Conservation (phyloP, 2,113 vertebrate genomes). For the Strix aluco region DNA sequence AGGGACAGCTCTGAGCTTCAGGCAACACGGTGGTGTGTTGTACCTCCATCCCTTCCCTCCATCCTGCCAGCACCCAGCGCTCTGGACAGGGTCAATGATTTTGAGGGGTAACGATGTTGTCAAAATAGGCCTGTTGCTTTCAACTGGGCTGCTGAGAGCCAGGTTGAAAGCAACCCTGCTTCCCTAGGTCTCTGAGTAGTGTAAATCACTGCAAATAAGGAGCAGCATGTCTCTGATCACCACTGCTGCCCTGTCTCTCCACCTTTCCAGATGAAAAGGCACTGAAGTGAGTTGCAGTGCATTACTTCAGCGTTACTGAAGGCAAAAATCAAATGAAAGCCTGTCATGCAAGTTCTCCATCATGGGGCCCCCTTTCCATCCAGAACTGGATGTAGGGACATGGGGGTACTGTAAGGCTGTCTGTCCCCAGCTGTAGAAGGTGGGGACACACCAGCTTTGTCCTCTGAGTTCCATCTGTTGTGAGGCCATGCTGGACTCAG, state of each 20-base stretch:
- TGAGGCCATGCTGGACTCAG: rapidly evolving
- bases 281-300: rapidly evolving
- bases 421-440: background rate
- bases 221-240: background rate
- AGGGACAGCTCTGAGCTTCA: background rate
- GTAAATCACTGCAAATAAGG: background rate
- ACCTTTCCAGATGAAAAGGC: background rate
- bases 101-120: too few species aligned
- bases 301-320: rapidly evolving
- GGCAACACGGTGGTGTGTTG: background rate
- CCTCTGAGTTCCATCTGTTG: background rate
- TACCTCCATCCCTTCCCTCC: background rate
- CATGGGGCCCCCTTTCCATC: rapidly evolving
- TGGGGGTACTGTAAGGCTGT: rapidly evolving
- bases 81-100: background rate
- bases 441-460: background rate
- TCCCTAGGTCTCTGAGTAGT: background rate
- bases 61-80: background rate
- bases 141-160: background rate
- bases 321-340: background rate
- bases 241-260: background rate
- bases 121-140: background rate
- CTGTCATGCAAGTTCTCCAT: background rate
- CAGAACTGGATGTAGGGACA: background rate
- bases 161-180: background rate